Evolutionary conservation across 2,888 invertebrate species (phyloP).

Genomic region (Drosophila nr. perissopoda): DNA sequence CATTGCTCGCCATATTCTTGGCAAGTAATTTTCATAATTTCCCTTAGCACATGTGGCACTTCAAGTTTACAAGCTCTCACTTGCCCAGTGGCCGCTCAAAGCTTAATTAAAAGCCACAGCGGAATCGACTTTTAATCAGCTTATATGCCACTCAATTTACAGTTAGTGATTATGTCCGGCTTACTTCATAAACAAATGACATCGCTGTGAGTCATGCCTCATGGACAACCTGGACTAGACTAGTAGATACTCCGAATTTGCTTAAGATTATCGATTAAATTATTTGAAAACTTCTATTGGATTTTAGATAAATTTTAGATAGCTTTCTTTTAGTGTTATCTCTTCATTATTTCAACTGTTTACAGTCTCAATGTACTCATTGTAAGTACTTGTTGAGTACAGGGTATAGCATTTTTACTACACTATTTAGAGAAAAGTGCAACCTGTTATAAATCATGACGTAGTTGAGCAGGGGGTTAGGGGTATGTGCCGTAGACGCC

Average conservation of each 20-base stretch:
- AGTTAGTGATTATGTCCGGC: constrained; percentile 51
- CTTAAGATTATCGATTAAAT: neutral
- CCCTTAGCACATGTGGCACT: constrained; percentile 2
- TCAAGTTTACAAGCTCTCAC: constrained; percentile 6
- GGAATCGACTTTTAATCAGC: constrained; percentile 70
- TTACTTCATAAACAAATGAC: constrained; percentile 34
- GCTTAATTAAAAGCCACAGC: constrained; percentile 44
- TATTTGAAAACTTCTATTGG: neutral
- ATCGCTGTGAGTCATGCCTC: constrained; percentile 16
- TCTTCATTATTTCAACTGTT: neutral
- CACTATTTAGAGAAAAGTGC: constrained; percentile 17
- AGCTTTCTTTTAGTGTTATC: neutral
- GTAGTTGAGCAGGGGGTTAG: neutral
- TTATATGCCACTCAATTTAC: constrained; percentile 66
- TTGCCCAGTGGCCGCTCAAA: constrained; percentile 13
- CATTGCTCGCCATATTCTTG: constrained; percentile 6
- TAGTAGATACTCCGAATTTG: neutral
- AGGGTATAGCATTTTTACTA: constrained; percentile 29
- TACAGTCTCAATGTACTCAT: neutral
- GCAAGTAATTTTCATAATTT: constrained; percentile 21
- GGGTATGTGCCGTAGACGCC: neutral
- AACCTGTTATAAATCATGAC: constrained; percentile 53
- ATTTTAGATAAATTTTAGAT: neutral
- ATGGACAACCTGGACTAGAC: neutral
- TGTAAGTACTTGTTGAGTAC: neutral